Evolutionary conservation across 1,140 invertebrate genomes (phyloP), one percentile per base, ranked within the genome.

Genomic region (Acyrthosiphon pisum): DNA sequence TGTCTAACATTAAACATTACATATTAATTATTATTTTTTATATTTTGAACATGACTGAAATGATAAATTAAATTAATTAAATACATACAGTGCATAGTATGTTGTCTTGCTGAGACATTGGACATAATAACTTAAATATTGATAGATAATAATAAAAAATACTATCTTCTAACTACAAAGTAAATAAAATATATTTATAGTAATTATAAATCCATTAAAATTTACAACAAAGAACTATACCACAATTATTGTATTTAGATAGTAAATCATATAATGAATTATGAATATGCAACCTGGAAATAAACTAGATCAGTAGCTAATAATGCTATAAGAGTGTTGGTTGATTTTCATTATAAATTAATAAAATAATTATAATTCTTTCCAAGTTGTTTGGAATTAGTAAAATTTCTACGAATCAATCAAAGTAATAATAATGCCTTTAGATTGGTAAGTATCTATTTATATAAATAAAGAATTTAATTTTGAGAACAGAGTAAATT

Each of bases 391-490:
- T 60, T 30, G 8, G 56, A 60, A 30, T 11, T 30, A 30, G 56
- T 60, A 11, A n/a, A n/a, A 68, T n/a, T n/a, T n/a, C 14, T n/a
- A 68, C 3, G n/a, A 68, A 68, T n/a, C 9, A 11, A 44, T 22
- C 23, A 41, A 30, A 86, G 18, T 48, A 20, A 87, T 48, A 30
- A 35, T 8, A 22, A 87, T 87, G 86, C 7, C 86, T 48, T 48
- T 87, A 35, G n/a, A 87, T 48, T 87, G 44, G 30, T 87, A n/a
- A 87, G 86, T 86, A 48, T 87, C 14, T 44, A 86, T 46, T 44
- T 86, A 86, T 46, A 86, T 30, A 30, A 46, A 26, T 8, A n/a
- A n/a, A n/a, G n/a, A n/a, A n/a, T n/a, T n/a, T n/a, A 8, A 60
- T 60, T 60, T 30, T 30, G 56, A 60, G 11, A 60, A 60, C 11